Evolutionary conservation across 2,113 vertebrate species (phyloP).

Genomic region (Corythoichthys haematopterus): DNA sequence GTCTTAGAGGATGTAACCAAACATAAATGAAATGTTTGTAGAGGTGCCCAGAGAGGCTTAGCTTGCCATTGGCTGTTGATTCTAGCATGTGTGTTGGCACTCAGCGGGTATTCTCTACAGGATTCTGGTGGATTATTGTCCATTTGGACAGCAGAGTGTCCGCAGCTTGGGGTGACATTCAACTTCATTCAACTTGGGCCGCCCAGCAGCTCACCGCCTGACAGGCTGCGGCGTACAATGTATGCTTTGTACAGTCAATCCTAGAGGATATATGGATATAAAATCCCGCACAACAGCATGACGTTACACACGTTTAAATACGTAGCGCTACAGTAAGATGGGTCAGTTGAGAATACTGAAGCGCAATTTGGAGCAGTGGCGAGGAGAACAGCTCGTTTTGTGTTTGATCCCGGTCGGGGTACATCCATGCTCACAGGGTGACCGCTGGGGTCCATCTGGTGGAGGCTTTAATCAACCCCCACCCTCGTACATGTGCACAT

Average conservation of each 20-base stretch:
- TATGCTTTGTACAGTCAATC: neutral
- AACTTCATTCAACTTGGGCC: constrained; percentile 61
- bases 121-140: constrained; percentile 65
- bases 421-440: constrained; percentile 59
- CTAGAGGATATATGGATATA: neutral
- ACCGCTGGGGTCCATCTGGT: constrained; percentile 77
- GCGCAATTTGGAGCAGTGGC: constrained; percentile 46
- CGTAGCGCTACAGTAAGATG: constrained; percentile 17
- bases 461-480: constrained; percentile 66
- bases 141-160: constrained; percentile 68
- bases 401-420: constrained; percentile 73
- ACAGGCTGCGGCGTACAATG: constrained; percentile 9
- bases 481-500: constrained; percentile 16
- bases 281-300: neutral
- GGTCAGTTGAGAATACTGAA: constrained; percentile 31
- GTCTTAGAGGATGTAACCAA: constrained; percentile 41
- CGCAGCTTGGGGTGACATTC: constrained; percentile 65
- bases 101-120: constrained; percentile 54
- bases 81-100: constrained; percentile 61
- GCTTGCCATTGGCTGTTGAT: constrained; percentile 58
- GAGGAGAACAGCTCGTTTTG: constrained; percentile 50
- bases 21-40: constrained; percentile 54
- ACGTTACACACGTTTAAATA: constrained; percentile 6
- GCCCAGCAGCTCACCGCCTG: constrained; percentile 30
- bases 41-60: constrained; percentile 58